Evolutionary conservation across 2,797 vertebrate genomes (phyloP), one percentile per base, ranked within the genome.

Genomic region (Poeciliopsis gracilis): DNA sequence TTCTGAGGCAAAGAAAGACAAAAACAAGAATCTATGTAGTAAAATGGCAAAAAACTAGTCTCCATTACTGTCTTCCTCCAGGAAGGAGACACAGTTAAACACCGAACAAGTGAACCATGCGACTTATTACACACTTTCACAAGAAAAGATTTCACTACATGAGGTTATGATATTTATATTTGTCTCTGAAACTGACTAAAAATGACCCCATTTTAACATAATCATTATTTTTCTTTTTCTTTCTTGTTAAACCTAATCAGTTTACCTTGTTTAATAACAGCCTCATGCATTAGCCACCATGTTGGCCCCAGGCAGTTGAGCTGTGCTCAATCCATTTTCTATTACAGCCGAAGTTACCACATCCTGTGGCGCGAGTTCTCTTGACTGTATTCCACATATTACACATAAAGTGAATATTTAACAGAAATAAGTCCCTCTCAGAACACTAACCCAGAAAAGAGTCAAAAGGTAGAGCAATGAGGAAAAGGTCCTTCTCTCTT

Each of bases 241-340:
- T 78, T 76, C 83, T 86, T 81, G 84, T 84, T 86, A 89, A 89
- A 87, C 80, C 80, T 73, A 76, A 86, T 81, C 78, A 87, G 73
- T 86, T 87, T 87, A 86, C 82, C 88, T 87, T 92, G 83, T 87
- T 91, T 93, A 93, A 94, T 92, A 86, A 74, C 82, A 87, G 83
- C 77, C 91, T 90, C 93, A 91, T 90, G 90, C 89, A 91, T 94
- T 92, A 87, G 91, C 93, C 90, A 92, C 88, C 12, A 84, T 83
- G 84, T 85, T 87, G 76, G 87, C 90, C 91, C 0, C 53, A 86
- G 90, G 92, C 90, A 79, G 75, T 49, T 38, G 36, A 80, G 75
- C 86, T 77, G 81, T 85, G 83, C 92, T 91, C 89, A 78, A 84
- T 91, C 91, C 85, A 81, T 92, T 92, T 70, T 82, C 90, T 82